Conservation (phyloP, 2,113 vertebrate species). For the Pungitius pungitius region DNA sequence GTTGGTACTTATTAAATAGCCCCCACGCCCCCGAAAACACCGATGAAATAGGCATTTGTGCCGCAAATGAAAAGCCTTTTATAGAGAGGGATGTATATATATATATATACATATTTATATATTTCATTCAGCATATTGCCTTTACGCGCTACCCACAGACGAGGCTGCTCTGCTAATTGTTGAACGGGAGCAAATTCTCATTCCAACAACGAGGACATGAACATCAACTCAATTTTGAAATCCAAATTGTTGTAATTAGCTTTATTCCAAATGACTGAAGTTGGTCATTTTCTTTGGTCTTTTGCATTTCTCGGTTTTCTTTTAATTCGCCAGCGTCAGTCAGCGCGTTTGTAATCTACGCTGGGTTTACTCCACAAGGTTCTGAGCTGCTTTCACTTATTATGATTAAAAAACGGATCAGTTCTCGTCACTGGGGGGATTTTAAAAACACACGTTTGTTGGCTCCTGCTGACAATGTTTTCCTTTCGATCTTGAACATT, state of each 20-base stretch:
- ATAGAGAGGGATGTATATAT: too few species aligned
- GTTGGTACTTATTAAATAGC: not conserved
- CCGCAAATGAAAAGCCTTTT: too few species aligned
- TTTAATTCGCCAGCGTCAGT: not conserved
- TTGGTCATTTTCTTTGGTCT: not conserved
- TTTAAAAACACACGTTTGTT: not conserved
- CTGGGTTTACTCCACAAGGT: not conserved
- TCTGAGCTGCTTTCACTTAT: not conserved
- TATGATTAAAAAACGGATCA: not conserved
- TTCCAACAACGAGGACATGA: not conserved
- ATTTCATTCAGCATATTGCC: too few species aligned
- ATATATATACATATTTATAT: too few species aligned
- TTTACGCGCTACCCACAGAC: not conserved
- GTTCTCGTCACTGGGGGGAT: not conserved
- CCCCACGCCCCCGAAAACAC: too few species aligned
- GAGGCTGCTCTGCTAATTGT: not conserved
- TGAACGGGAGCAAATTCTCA: not conserved
- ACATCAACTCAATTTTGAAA: not conserved
- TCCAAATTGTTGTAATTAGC: not conserved
- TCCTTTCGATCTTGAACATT: not conserved
- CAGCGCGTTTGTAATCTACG: not conserved
- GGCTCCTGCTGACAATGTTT: not conserved
- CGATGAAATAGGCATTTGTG: not conserved
- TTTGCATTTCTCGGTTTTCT: not conserved
- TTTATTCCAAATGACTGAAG: not conserved